Evolutionary conservation across 2,888 invertebrate genomes (phyloP), one percentile per base, ranked within the genome.

Genomic region (Minunthozetes semirufus): DNA sequence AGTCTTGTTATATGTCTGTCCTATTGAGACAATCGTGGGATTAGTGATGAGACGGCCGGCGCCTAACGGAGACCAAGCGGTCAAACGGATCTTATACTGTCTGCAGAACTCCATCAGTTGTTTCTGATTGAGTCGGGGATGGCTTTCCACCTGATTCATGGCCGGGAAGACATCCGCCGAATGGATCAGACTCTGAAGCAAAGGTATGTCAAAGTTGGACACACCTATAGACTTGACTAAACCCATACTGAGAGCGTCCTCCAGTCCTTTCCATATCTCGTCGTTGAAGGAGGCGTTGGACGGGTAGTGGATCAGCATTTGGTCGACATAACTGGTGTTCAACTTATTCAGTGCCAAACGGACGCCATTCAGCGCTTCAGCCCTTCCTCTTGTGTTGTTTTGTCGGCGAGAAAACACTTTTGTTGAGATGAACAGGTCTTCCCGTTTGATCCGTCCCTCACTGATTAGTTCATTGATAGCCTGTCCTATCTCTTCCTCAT

Each of bases 151-250:
- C 48, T 77, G 76, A 76, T 76, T 76, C 33, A 73, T 59, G n/a
- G n/a, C 53, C 17, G 76, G 72, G 11, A 72, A 3, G 4, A 29
- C 13, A 27, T 27, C 19, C 2, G 38, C 25, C 19, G 29, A 22
- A 2, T 33, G n/a, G 15, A 70, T n/a, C 11, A 70, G 48, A 15
- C 19, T 17, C 15, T 33, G 84, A 76, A 94, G 86, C 84, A 94
- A 94, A 27, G 85, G 84, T 38, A 84, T 84, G 81, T 89, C 93
- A 81, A 93, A 89, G 82, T 95, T 94, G 0, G 93, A 94, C 3
- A 94, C 82, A 0, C 94, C 94, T 80, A 94, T 91, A 15, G 91
- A 87, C 80, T 88, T 90, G 0, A 89, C 85, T 22, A 88, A 85
- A 0, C 92, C 92, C 0, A 84, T 33, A 19, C 33, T 4, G 5